Base-by-base conservation (phyloP, 2,888 invertebrate species). In the Macaria liturata region DNA sequence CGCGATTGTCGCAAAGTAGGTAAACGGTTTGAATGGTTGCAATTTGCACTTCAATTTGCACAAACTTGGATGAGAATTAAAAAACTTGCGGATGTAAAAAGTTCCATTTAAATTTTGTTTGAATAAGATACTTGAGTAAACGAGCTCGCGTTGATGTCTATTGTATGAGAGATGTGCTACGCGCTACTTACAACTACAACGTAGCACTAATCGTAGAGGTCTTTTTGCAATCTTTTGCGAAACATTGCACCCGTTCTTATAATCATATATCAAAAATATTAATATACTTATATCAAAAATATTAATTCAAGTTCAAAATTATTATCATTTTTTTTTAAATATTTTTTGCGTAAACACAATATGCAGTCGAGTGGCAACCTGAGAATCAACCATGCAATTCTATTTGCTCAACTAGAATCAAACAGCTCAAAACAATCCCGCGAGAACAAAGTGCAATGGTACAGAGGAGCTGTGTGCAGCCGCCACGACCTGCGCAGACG, bases 401-500 rank as follows among this genome's bases (percentile, higher is more conserved):
- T 20, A 20, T 20, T 20, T 20, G 20, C 20, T 20, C 20, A 20
- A 20, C 20, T 20, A 20, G 20, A 20, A 20, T 20, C 20, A 20
- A 46, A 45, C 32, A 53, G 40, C 6, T 43, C 42, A 32, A 5
- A 9, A 34, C 46, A 54, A 71, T 71, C 56, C 65, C 64, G 64
- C 65, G 69, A 71, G 71, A 76, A 74, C 70, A 72, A 71, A 75
- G 71, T 70, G 72, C 73, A 72, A 68, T 65, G 74, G 74, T 75
- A 81, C 77, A 72, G 80, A 81, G 80, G 82, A 86, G 77, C 77
- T 72, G 77, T 81, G 81, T 78, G 78, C 79, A 78, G 76, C 81
- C 76, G 79, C 70, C 71, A 73, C 88, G 90, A 90, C 86, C 89
- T 88, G 88, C 82, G 86, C 84, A 85, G 84, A 89, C 87, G 88